Percentiles rank a stretch among this genome's conserved stretches.
phyloP scores from a whole-genome alignment of 2,113 vertebrate genomes.

The Condylura cristata region DNA sequence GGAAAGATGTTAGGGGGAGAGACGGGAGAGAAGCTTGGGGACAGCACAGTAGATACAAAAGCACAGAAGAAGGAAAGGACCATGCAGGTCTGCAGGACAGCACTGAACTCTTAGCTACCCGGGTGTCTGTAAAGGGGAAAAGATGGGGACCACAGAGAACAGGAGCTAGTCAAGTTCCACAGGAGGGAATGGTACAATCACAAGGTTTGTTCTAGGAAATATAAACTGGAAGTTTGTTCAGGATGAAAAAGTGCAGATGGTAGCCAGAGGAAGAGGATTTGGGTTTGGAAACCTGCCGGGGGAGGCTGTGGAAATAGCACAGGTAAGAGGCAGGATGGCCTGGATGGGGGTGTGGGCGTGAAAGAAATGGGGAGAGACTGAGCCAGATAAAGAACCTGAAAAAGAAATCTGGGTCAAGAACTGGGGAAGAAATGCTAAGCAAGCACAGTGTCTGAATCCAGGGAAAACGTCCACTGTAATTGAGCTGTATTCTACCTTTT shows the following conservation, averaged over 20 bases:
- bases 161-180: background rate
- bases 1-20: background rate
- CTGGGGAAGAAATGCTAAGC: background rate
- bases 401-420: constrained; percentile 53
- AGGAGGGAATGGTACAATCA: background rate
- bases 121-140: background rate
- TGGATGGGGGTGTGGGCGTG: background rate
- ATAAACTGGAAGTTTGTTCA: background rate
- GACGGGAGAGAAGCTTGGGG: background rate
- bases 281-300: background rate
- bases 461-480: constrained; percentile 5
- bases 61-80: background rate
- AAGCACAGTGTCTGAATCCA: constrained; percentile 3
- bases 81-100: background rate
- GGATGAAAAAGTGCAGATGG: background rate
- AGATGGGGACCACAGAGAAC: background rate
- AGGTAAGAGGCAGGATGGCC: background rate
- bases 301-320: background rate
- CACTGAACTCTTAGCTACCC: background rate
- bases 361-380: background rate
- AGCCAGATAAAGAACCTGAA: background rate
- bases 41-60: background rate
- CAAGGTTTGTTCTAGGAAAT: background rate
- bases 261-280: background rate
- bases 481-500: background rate